A percentile compares a stretch with the other conserved stretches of the same genome.
Conservation (phyloP, 2,888 invertebrate species). For the Neoaliturus tenellus region DNA sequence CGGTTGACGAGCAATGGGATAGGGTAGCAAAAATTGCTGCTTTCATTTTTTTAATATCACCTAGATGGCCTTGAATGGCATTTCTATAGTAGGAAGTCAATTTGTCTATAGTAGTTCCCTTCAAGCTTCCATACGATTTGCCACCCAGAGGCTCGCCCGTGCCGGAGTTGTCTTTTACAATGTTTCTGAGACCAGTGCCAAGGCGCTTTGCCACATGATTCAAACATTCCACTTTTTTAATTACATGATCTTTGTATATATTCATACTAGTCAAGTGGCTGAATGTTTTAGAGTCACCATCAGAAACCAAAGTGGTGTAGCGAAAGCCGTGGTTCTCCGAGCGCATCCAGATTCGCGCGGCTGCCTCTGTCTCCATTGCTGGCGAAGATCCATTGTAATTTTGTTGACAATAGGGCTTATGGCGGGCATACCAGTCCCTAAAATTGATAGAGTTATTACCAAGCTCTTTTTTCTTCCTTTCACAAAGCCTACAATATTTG, state of each 20-base stretch:
- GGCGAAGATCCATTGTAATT: slow-evolving; percentile 61
- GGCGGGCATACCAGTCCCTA: slow-evolving; percentile 60
- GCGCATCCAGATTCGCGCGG: slow-evolving; percentile 56
- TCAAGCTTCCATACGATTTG: slow-evolving; percentile 40
- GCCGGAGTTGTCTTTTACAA: slow-evolving; percentile 42
- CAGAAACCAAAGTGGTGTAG: slow-evolving; percentile 57
- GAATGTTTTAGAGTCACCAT: slow-evolving; percentile 54
- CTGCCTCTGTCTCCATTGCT: slow-evolving; percentile 61
- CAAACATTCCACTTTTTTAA: slow-evolving; percentile 56
- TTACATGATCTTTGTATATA: slow-evolving; percentile 49
- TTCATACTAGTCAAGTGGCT: slow-evolving; percentile 52
- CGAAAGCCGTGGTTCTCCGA: slow-evolving; percentile 42
- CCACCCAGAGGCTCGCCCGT: slow-evolving; percentile 37
- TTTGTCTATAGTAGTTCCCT: slow-evolving; percentile 44
- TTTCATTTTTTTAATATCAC: slow-evolving; percentile 38
- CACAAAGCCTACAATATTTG: slow-evolving; percentile 57
- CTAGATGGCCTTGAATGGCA: slow-evolving; percentile 49
- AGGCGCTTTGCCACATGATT: slow-evolving; percentile 57
- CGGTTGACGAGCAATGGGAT: slow-evolving; percentile 50
- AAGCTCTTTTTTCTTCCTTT: slow-evolving; percentile 54
- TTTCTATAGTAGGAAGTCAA: slow-evolving; percentile 51
- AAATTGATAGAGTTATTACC: slow-evolving; percentile 59
- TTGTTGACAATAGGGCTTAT: slow-evolving; percentile 57
- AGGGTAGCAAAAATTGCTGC: slow-evolving; percentile 32
- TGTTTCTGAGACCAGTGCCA: slow-evolving; percentile 55